Percentiles rank a stretch among this genome's conserved stretches.
phyloP scores from a whole-genome alignment of 37 sponge, comb jelly and placozoan species.

The Corticium candelabrum region DNA sequence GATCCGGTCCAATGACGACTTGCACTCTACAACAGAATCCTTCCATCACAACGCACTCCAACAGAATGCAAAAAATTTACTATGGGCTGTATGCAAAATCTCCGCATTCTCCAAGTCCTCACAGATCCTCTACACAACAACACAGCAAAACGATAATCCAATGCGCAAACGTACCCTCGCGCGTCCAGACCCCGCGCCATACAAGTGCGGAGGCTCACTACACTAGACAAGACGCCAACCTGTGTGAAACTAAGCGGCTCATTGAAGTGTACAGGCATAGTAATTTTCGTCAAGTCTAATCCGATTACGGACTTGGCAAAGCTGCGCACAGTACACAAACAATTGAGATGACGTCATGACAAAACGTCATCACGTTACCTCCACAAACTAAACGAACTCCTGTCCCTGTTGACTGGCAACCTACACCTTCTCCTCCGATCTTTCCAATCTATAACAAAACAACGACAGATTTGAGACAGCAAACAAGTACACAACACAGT shows the following conservation, averaged over 20 bases:
- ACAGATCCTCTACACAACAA: conserved; percentile 44
- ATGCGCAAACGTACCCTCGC: too few relatives aligned
- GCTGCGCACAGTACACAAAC: conserved; percentile 15
- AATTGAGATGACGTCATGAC: background rate
- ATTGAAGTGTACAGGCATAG: conserved; percentile 88
- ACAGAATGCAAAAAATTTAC: conserved; percentile 19
- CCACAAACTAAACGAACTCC: background rate
- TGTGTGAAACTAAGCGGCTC: conserved; percentile 91
- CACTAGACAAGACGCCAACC: too few relatives aligned
- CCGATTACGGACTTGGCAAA: conserved; percentile 78
- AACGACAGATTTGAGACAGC: too few relatives aligned
- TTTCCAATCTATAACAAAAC: too few relatives aligned
- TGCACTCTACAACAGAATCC: conserved; percentile 2
- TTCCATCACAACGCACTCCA: background rate
- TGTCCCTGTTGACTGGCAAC: background rate
- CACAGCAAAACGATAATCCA: background rate
- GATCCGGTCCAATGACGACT: conserved; percentile 8
- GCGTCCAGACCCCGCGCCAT: too few relatives aligned
- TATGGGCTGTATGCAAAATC: conserved; percentile 70
- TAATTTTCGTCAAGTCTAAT: conserved; percentile 72
- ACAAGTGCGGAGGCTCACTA: too few relatives aligned
- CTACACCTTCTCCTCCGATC: background rate
- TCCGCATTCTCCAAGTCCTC: conserved; percentile 91
- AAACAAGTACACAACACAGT: background rate
- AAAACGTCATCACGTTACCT: background rate